These are phyloP conservation scores for Eudasyphora cyanicolor DNA, from an alignment of 2,888 invertebrate genomes.

Conservation along the genomic window DNA sequence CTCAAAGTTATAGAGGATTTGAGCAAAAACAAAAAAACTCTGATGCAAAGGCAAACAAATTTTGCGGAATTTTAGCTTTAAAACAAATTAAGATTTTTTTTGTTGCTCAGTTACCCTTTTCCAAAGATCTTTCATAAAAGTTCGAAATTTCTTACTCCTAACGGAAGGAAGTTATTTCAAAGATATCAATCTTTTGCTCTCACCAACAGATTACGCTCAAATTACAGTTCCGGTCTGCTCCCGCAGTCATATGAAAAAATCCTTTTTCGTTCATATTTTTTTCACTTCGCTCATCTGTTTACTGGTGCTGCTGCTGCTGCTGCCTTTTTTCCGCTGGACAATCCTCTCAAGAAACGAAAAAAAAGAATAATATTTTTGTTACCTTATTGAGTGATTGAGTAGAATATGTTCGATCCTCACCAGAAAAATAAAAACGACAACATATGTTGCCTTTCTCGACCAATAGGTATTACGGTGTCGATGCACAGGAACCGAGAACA, in stretches of 20 bases:
- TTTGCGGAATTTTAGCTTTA: background rate
- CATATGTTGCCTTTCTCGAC: conserved; percentile 61
- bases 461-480: background rate
- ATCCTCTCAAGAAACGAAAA: too few species aligned
- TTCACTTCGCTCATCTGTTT: background rate
- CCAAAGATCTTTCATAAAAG: background rate
- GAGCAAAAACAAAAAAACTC: too few species aligned
- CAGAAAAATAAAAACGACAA: conserved; percentile 41
- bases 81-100: conserved; percentile 4
- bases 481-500: background rate
- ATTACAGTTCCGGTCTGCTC: conserved; percentile 76
- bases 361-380: background rate
- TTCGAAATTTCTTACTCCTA: background rate
- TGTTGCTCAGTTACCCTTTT: background rate
- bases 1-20: background rate
- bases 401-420: background rate
- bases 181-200: conserved; percentile 6
- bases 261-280: conserved; percentile 35
- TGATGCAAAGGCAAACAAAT: background rate
- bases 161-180: conserved; percentile 26
- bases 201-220: conserved; percentile 67
- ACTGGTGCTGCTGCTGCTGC: too few species aligned
- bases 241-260: conserved; percentile 33
- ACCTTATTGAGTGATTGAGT: conserved; percentile 15
- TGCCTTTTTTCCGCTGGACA: background rate